Evolutionary conservation across 2,113 vertebrate species (phyloP).

Genomic region (Taxidea taxus): DNA sequence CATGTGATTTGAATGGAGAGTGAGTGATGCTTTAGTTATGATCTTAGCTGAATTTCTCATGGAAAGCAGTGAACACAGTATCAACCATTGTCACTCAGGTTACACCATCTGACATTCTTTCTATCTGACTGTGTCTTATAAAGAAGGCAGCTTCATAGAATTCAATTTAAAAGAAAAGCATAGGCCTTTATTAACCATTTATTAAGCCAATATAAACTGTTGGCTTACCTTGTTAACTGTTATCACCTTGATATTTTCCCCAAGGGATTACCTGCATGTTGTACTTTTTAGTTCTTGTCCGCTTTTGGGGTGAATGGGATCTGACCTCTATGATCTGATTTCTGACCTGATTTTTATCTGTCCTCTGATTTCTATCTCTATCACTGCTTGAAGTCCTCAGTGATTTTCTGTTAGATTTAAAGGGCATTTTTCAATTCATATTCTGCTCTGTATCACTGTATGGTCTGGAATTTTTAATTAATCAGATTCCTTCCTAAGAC

Average conservation of each 20-base stretch:
- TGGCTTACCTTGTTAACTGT: background rate
- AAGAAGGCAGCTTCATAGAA: background rate
- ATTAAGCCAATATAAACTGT: too few species aligned
- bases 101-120: background rate
- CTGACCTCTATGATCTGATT: background rate
- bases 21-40: background rate
- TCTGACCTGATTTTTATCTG: background rate
- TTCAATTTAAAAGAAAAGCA: background rate
- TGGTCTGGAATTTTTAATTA: background rate
- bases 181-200: background rate
- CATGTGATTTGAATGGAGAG: background rate
- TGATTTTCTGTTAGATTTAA: background rate
- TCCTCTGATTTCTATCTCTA: background rate
- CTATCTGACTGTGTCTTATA: background rate
- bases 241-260: background rate
- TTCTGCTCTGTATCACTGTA: background rate
- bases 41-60: background rate
- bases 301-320: background rate
- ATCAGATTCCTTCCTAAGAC: background rate
- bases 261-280: rapidly evolving
- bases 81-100: background rate
- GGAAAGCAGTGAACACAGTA: background rate
- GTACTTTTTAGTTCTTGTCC: background rate
- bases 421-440: background rate
- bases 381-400: background rate